Evolutionary conservation across 2,888 invertebrate genomes (phyloP).

Genomic region (Andrena camellia): DNA sequence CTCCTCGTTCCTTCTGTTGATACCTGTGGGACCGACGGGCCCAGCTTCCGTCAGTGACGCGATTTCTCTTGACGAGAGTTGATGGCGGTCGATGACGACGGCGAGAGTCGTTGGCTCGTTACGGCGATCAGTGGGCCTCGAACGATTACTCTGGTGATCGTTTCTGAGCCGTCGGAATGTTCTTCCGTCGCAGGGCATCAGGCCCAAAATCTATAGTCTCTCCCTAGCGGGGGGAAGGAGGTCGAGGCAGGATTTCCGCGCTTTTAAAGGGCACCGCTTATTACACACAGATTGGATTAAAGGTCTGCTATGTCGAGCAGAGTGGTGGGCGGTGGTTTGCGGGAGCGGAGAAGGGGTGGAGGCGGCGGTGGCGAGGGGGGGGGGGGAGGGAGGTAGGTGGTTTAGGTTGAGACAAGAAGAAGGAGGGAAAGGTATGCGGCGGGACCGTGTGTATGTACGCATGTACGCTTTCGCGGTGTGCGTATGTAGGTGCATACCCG

Average conservation of each 20-base stretch:
- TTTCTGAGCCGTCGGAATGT: neutral
- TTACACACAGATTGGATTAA: slow-evolving; percentile 79
- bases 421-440: slow-evolving; percentile 72
- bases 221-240: neutral
- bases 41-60: neutral
- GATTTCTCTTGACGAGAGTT: neutral
- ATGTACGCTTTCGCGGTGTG: slow-evolving; percentile 53
- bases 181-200: neutral
- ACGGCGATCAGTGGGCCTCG: neutral
- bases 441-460: slow-evolving; percentile 43
- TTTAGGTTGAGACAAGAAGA: slow-evolving; percentile 64
- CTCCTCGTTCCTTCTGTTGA: slow-evolving; percentile 15
- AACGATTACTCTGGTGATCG: neutral
- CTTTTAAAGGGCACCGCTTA: slow-evolving; percentile 76
- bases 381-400: slow-evolving; percentile 46
- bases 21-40: neutral
- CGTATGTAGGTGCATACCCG: slow-evolving; percentile 50
- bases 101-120: neutral
- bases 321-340: slow-evolving; percentile 63
- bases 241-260: slow-evolving; percentile 64
- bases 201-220: neutral
- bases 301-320: slow-evolving; percentile 75
- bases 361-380: slow-evolving; percentile 9
- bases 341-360: slow-evolving; percentile 20
- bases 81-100: neutral